Conservation (phyloP, 23 tunicate genomes). For the Halocynthia aurantium region DNA sequence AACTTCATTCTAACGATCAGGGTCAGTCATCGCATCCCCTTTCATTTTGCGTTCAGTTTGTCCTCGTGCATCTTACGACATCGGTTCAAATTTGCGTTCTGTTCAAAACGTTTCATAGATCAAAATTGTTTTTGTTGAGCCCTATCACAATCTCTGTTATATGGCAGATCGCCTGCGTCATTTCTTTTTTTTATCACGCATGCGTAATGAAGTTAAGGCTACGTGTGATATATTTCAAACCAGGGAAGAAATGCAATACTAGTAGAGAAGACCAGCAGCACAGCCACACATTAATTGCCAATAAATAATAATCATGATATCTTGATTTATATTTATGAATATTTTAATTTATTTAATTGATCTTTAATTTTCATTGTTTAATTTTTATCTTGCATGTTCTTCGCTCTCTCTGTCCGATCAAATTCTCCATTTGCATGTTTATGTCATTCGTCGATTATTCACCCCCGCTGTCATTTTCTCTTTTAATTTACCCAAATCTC, state of each 20-base stretch:
- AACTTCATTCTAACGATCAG: not conserved
- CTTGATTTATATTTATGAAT: too few species aligned
- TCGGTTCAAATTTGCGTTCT: not conserved
- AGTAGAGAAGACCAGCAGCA: not conserved
- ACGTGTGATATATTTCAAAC: not conserved
- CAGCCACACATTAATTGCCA: not conserved
- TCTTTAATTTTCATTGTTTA: too few species aligned
- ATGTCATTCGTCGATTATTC: too few species aligned
- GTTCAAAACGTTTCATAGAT: not conserved
- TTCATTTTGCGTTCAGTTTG: not conserved
- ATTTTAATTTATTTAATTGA: too few species aligned
- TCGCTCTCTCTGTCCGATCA: too few species aligned
- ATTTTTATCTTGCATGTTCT: too few species aligned
- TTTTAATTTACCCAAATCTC: too few species aligned
- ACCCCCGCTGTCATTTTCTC: too few species aligned
- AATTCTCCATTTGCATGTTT: too few species aligned
- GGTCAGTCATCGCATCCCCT: not conserved
- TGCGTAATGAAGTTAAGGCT: not conserved
- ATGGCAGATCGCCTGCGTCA: too few species aligned
- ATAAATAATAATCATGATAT: too few species aligned
- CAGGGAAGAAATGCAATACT: too few species aligned
- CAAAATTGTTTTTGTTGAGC: not conserved
- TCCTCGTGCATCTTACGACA: not conserved
- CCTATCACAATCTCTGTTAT: not conserved
- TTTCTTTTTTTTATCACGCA: not conserved